These are phyloP conservation scores for Charadrius vociferus DNA, from an alignment of 2,113 vertebrate genomes.

Conservation along the genomic window DNA sequence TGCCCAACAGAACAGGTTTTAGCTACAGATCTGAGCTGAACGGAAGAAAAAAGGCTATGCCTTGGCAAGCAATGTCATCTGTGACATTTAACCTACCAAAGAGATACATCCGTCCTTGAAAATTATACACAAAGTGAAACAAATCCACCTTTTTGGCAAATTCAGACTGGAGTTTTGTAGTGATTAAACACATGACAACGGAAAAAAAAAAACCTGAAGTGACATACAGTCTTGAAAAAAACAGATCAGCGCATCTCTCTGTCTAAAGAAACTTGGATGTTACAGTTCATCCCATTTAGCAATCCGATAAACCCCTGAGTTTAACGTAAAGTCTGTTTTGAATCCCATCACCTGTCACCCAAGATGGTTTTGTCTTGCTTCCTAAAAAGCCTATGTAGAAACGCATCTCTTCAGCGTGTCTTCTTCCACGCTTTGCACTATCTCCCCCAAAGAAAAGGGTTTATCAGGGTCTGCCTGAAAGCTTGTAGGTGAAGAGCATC, in stretches of 20 bases:
- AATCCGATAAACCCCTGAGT: neutral
- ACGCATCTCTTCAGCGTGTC: fast-evolving
- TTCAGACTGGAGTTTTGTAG: neutral
- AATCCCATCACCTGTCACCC: neutral
- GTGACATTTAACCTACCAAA: neutral
- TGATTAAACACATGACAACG: neutral
- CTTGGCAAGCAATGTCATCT: neutral
- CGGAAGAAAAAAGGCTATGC: neutral
- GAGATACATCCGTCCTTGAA: neutral
- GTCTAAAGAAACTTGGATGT: neutral
- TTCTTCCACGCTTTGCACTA: neutral
- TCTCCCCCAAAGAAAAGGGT: neutral
- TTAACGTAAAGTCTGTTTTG: neutral
- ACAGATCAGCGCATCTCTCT: neutral
- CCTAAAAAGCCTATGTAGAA: neutral
- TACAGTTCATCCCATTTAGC: neutral
- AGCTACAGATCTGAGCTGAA: neutral
- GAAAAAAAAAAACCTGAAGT: neutral
- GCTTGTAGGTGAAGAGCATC: neutral
- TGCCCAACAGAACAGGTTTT: neutral
- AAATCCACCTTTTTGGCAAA: neutral
- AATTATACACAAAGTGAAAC: neutral
- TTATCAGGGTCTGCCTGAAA: neutral
- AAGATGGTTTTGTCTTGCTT: neutral
- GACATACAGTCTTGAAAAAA: neutral